Conservation (phyloP, 2,113 vertebrate genomes). For the Proterorhinus semilunaris region DNA sequence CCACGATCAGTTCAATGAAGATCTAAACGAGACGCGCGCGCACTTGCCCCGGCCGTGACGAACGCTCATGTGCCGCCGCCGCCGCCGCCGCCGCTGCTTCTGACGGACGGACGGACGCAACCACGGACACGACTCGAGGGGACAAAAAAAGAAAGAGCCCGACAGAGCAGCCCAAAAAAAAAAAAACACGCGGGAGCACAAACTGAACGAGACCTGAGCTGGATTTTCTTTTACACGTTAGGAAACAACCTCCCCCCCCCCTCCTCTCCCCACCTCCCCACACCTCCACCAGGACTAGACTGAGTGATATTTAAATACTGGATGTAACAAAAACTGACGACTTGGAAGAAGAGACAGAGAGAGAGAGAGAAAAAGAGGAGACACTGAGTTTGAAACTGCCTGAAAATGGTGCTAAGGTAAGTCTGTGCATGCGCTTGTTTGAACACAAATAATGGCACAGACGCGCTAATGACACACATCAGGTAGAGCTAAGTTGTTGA, state of each 20-base stretch:
- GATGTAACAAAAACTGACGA: conserved; percentile 64
- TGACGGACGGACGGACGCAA: neutral
- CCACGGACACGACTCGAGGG: conserved; percentile 12
- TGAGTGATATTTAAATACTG: conserved; percentile 56
- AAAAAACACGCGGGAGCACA: neutral
- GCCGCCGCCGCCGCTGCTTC: conserved; percentile 31
- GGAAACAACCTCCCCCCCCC: neutral
- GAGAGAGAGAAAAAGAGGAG: conserved; percentile 21
- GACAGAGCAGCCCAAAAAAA: conserved; percentile 14
- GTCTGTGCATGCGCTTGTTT: conserved; percentile 23
- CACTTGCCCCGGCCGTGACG: conserved; percentile 28
- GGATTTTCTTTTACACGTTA: conserved; percentile 31
- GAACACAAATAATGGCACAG: neutral
- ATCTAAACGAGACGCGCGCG: conserved; percentile 47
- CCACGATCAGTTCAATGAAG: conserved; percentile 66
- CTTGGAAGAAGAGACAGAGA: conserved; percentile 3
- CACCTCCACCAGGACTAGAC: conserved; percentile 27
- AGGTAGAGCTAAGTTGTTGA: neutral
- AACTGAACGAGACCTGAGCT: conserved; percentile 17
- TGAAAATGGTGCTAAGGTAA: conserved; percentile 75
- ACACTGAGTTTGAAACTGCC: conserved; percentile 56
- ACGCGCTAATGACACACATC: neutral
- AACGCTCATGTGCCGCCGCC: conserved; percentile 13
- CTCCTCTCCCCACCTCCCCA: neutral
- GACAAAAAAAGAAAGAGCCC: neutral